A percentile compares a stretch with the other conserved stretches of the same genome.
Conservation (phyloP, 2,797 vertebrate genomes). For the Aeoliscus strigatus region DNA sequence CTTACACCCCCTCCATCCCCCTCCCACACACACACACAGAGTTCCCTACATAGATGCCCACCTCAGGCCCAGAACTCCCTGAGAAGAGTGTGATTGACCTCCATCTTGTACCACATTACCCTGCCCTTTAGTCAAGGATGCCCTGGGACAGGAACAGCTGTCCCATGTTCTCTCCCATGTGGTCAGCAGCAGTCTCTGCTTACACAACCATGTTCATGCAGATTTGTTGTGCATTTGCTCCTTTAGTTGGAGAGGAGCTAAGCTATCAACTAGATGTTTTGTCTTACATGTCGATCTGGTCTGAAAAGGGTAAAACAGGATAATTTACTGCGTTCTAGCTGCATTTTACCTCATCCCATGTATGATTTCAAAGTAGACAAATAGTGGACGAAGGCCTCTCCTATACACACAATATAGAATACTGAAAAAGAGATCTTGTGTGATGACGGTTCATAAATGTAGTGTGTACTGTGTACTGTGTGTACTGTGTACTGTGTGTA, state of each 20-base stretch:
- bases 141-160: conserved; percentile 18
- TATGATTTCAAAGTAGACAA: too few relatives aligned
- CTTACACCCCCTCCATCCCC: conserved; percentile 3
- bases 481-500: too few relatives aligned
- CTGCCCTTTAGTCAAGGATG: conserved; percentile 25
- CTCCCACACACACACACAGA: neutral
- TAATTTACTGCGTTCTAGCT: too few relatives aligned
- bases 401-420: too few relatives aligned
- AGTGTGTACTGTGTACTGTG: too few relatives aligned
- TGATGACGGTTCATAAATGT: too few relatives aligned
- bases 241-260: too few relatives aligned
- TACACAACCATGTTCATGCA: neutral
- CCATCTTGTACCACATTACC: conserved; percentile 23
- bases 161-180: conserved; percentile 4
- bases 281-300: conserved; percentile 29
- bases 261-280: too few relatives aligned
- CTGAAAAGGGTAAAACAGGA: conserved; percentile 9
- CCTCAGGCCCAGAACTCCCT: conserved; percentile 19
- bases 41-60: conserved; percentile 11
- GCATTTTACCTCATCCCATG: too few relatives aligned
- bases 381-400: neutral
- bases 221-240: conserved; percentile 7
- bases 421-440: too few relatives aligned
- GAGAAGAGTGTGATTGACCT: conserved; percentile 36
- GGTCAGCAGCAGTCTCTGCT: neutral